These are phyloP conservation scores for Thaumetopoea pityocampa DNA, from an alignment of 1,140 invertebrate species.

Conservation along the genomic window DNA sequence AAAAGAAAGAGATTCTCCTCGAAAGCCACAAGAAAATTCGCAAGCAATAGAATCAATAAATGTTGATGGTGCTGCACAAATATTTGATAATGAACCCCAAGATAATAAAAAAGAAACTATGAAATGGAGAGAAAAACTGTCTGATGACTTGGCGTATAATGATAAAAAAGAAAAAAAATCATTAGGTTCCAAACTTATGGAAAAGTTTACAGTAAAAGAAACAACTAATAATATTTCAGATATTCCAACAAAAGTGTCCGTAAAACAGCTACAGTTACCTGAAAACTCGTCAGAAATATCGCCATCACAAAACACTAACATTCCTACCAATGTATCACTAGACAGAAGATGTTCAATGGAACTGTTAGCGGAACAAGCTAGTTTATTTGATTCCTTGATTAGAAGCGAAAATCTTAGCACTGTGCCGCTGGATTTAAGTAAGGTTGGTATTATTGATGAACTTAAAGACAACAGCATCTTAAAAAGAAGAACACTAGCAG, in stretches of 20 bases:
- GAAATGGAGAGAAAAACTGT: conserved; percentile 78
- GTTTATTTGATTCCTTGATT: conserved; percentile 71
- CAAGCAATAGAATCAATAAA: not conserved
- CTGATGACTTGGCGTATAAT: conserved; percentile 73
- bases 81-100: conserved; percentile 9
- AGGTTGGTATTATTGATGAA: conserved; percentile 51
- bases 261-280: conserved; percentile 2
- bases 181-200: conserved; percentile 82
- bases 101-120: conserved; percentile 35
- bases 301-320: conserved; percentile 5
- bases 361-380: conserved; percentile 71
- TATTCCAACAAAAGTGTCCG: conserved; percentile 20
- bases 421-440: conserved; percentile 63
- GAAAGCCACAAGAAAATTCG: conserved; percentile 35
- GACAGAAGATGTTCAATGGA: conserved; percentile 73
- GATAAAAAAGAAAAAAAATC: conserved; percentile 78
- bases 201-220: conserved; percentile 85
- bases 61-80: conserved; percentile 8
- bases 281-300: conserved; percentile 25
- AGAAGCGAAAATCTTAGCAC: conserved; percentile 73
- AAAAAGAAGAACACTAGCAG: conserved; percentile 37
- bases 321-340: conserved; percentile 49
- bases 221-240: conserved; percentile 63
- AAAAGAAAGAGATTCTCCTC: conserved; percentile 75
- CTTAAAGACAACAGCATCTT: conserved; percentile 8